These are phyloP conservation scores for Athalia circularis DNA, from an alignment of 2,888 invertebrate genomes.

Conservation along the genomic window DNA sequence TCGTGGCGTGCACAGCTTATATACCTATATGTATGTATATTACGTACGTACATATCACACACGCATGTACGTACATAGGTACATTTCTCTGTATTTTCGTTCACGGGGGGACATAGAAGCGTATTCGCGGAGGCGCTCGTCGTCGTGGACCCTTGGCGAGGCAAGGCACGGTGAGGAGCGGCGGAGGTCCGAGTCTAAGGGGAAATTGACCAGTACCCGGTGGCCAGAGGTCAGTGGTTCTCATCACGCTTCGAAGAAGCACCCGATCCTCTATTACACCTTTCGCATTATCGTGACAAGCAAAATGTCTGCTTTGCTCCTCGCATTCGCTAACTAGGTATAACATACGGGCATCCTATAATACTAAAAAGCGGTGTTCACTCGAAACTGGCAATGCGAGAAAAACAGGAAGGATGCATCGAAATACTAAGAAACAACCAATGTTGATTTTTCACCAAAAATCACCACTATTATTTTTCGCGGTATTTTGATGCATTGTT, in stretches of 20 bases:
- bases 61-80: conserved; percentile 35
- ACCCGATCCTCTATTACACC: neutral
- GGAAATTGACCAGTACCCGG: conserved; percentile 68
- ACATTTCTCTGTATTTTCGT: conserved; percentile 52
- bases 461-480: too few species aligned
- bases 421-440: too few species aligned
- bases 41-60: neutral
- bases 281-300: too few species aligned
- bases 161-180: too few species aligned
- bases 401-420: too few species aligned
- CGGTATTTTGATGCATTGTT: too few species aligned
- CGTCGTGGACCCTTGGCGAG: conserved; percentile 58
- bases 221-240: conserved; percentile 70
- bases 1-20: neutral
- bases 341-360: too few species aligned
- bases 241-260: conserved; percentile 53
- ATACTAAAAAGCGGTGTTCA: neutral
- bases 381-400: neutral
- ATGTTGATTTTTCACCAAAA: too few species aligned
- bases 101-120: conserved; percentile 55
- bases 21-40: too few species aligned
- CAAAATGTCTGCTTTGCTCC: too few species aligned
- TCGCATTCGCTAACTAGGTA: too few species aligned
- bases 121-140: conserved; percentile 57
- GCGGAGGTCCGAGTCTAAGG: conserved; percentile 61